Evolutionary conservation across 2,113 vertebrate species (phyloP).

Genomic region (Percopsis transmontana): DNA sequence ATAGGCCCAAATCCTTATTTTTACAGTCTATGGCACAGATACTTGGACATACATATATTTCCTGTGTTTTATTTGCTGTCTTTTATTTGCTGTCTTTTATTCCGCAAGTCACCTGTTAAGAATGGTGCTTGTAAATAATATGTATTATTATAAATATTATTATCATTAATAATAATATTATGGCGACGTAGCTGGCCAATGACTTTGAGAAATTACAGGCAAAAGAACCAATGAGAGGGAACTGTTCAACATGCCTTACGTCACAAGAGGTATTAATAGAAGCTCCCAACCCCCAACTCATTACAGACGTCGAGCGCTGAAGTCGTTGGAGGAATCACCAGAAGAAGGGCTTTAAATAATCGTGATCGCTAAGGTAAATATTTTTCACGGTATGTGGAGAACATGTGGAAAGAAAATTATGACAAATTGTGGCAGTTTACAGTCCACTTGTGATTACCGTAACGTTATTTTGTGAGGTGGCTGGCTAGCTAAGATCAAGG

Average conservation of each 20-base stretch:
- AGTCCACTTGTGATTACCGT: not conserved
- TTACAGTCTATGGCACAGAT: too few species aligned
- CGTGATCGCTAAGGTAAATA: conserved; percentile 45
- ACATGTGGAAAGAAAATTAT: not conserved
- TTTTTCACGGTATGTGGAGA: rapidly evolving
- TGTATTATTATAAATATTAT: too few species aligned
- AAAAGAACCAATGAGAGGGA: not conserved
- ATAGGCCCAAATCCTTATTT: too few species aligned
- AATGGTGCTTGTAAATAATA: too few species aligned
- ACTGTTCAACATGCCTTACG: conserved; percentile 34
- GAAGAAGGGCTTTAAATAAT: rapidly evolving
- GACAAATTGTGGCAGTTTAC: not conserved
- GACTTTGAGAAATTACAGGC: too few species aligned
- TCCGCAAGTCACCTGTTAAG: too few species aligned
- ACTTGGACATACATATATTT: too few species aligned
- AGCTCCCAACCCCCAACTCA: not conserved
- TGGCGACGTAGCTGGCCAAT: not conserved
- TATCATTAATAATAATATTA: not conserved
- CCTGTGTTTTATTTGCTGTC: too few species aligned
- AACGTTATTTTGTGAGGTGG: too few species aligned
- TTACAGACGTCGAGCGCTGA: not conserved
- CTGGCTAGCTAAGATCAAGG: conserved; percentile 16
- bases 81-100: too few species aligned
- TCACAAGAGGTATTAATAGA: conserved; percentile 56
- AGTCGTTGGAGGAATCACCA: rapidly evolving